Conservation (phyloP, 1,140 invertebrate genomes). For the Bicyclus anynana region DNA sequence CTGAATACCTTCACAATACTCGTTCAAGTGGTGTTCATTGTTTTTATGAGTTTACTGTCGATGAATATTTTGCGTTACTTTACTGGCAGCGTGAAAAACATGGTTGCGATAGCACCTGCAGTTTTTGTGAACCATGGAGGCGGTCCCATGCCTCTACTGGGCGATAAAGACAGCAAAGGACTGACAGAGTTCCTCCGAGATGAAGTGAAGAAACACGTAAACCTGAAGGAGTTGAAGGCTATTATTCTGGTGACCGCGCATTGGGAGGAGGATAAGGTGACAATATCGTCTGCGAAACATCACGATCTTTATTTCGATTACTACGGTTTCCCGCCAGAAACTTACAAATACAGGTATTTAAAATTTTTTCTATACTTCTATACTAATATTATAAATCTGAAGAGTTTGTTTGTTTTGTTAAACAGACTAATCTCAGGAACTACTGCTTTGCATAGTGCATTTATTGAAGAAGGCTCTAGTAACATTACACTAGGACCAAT, state of each 20-base stretch:
- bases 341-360: constrained; percentile 61
- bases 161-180: constrained; percentile 54
- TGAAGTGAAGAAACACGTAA: constrained; percentile 56
- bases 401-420: too few species aligned
- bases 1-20: constrained; percentile 58
- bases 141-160: constrained; percentile 59
- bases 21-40: constrained; percentile 57
- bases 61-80: constrained; percentile 66
- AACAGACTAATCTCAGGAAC: too few species aligned
- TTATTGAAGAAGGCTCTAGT: too few species aligned
- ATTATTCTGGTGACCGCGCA: constrained; percentile 67
- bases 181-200: constrained; percentile 56
- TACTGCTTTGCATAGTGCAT: too few species aligned
- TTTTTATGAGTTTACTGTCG: constrained; percentile 64
- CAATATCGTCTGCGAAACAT: constrained; percentile 60
- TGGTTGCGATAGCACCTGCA: constrained; percentile 57
- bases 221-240: constrained; percentile 57
- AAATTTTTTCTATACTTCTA: constrained; percentile 33
- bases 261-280: constrained; percentile 58
- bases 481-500: too few species aligned
- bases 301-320: constrained; percentile 69
- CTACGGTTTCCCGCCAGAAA: constrained; percentile 65
- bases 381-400: too few species aligned
- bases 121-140: constrained; percentile 69
- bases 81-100: constrained; percentile 42